A percentile compares a stretch with the other conserved stretches of the same genome.
phyloP scores from a whole-genome alignment of 2,113 vertebrate species.

The Sorex fumeus region DNA sequence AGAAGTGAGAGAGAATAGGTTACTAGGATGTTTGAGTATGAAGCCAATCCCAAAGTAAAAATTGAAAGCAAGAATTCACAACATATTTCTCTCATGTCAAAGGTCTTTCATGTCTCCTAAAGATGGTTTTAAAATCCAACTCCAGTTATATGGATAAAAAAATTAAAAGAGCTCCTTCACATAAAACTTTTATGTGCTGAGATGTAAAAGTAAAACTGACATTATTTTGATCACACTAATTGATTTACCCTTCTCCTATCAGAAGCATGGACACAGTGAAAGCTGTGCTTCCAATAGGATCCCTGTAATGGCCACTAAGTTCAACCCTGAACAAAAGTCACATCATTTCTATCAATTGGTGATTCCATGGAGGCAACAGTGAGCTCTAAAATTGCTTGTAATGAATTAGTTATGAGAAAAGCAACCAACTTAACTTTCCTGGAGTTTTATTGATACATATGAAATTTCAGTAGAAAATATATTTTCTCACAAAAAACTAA shows the following conservation, averaged over 20 bases:
- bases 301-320: not conserved
- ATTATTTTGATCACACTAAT: not conserved
- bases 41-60: slow-evolving; percentile 61
- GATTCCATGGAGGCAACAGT: not conserved
- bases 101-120: not conserved
- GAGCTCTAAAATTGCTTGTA: not conserved
- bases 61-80: slow-evolving; percentile 20
- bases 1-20: not conserved
- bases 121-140: slow-evolving; percentile 35
- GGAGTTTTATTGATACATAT: slow-evolving; percentile 5
- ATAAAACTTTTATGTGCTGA: not conserved
- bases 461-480: slow-evolving; percentile 39
- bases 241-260: not conserved
- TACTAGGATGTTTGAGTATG: not conserved
- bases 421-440: not conserved
- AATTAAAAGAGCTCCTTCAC: not conserved
- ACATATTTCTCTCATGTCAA: slow-evolving; percentile 34
- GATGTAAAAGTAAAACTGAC: not conserved
- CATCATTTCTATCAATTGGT: not conserved
- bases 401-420: not conserved
- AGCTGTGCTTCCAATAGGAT: not conserved
- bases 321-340: not conserved
- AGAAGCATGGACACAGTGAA: not conserved
- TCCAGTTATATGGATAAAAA: not conserved
- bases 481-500: slow-evolving; percentile 34